Percentiles rank a stretch among this genome's conserved stretches.
Evolutionary conservation across 2,888 invertebrate species (phyloP).

Genomic region (Heliconius ismenius): DNA sequence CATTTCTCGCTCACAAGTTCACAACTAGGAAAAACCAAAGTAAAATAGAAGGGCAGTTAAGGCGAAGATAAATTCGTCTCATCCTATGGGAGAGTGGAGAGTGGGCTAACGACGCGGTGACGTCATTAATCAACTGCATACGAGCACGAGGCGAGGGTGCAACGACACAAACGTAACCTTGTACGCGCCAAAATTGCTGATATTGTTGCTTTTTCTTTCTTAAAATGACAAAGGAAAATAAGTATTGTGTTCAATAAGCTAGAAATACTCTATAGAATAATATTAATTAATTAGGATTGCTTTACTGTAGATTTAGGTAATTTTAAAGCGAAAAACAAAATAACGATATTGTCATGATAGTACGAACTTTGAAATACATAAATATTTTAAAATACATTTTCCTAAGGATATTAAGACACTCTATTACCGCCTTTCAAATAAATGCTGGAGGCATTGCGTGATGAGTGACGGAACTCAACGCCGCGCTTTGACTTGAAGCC

Average conservation of each 20-base stretch:
- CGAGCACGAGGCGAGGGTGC: conserved; percentile 50
- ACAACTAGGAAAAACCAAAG: conserved; percentile 12
- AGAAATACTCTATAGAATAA: background rate
- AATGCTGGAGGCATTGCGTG: too few relatives aligned
- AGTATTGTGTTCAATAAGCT: background rate
- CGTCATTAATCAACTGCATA: conserved; percentile 67
- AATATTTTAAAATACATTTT: too few relatives aligned
- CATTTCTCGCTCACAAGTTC: background rate
- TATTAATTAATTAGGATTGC: background rate
- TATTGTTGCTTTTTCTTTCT: background rate
- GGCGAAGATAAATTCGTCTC: conserved; percentile 39
- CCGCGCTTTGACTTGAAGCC: too few relatives aligned
- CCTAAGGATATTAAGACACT: too few relatives aligned
- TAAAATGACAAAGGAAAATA: background rate
- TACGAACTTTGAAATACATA: too few relatives aligned
- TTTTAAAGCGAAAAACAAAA: background rate
- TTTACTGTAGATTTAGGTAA: background rate
- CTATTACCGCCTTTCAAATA: too few relatives aligned
- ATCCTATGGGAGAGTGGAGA: conserved; percentile 48
- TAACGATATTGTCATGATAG: too few relatives aligned
- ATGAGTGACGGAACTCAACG: too few relatives aligned
- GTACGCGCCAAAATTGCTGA: conserved; percentile 40
- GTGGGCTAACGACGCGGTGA: conserved; percentile 60
- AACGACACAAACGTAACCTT: conserved; percentile 25
- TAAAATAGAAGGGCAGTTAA: conserved; percentile 41